These are phyloP conservation scores for Sturnira hondurensis DNA, from an alignment of 2,113 vertebrate species.

Conservation along the genomic window DNA sequence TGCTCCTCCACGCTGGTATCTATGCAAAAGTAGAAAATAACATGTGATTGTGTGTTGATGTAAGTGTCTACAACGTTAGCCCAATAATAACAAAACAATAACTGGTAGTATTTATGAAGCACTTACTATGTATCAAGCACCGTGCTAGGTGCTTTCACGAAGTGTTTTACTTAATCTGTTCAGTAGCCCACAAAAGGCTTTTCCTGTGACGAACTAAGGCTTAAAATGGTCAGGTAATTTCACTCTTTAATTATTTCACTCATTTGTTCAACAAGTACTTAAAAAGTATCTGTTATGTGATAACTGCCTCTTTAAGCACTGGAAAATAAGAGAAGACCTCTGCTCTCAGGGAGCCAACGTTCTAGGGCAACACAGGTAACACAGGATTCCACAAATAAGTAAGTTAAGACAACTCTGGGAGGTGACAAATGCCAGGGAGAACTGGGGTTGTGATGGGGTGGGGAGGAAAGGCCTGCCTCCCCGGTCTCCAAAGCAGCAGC, in stretches of 20 bases:
- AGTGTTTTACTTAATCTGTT: not conserved
- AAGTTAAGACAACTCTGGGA: not conserved
- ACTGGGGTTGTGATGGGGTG: accelerated
- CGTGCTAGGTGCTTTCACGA: not conserved
- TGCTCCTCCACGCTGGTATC: not conserved
- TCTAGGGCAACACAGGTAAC: not conserved
- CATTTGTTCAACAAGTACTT: not conserved
- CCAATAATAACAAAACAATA: not conserved
- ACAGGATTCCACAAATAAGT: not conserved
- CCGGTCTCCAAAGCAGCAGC: not conserved
- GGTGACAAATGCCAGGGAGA: not conserved
- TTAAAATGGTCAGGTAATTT: not conserved
- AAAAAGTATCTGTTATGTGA: not conserved
- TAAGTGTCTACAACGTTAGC: not conserved
- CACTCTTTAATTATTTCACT: not conserved
- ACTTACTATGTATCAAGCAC: not conserved
- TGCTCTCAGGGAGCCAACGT: not conserved
- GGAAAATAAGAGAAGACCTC: not conserved
- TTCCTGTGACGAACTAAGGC: not conserved
- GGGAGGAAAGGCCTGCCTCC: not conserved
- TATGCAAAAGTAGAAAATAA: not conserved
- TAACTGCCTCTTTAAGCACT: not conserved
- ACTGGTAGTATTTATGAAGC: not conserved
- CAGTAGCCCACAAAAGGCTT: not conserved
- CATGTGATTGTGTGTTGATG: not conserved